Evolutionary conservation across 2,797 vertebrate genomes (phyloP).

Genomic region (Crotalus adamanteus): DNA sequence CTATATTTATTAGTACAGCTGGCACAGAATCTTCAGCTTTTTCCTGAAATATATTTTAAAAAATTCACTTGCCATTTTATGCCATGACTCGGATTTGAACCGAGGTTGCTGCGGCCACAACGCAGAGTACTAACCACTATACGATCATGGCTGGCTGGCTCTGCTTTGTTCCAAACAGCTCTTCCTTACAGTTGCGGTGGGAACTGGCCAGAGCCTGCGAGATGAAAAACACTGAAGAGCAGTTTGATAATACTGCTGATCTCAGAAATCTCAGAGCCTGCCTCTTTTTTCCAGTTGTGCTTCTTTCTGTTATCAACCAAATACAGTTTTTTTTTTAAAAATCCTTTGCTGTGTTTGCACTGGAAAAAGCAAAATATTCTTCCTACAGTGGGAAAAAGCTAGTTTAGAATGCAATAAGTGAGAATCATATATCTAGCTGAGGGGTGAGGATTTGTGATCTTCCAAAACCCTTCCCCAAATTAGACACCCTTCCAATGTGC

Average conservation of each 20-base stretch:
- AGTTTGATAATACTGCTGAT: background rate
- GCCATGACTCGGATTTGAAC: constrained; percentile 24
- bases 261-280: constrained; percentile 10
- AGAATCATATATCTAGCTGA: background rate
- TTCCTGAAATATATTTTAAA: background rate
- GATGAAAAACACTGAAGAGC: background rate
- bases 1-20: background rate
- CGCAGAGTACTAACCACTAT: constrained; percentile 30
- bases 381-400: background rate
- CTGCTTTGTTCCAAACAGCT: background rate
- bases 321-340: background rate
- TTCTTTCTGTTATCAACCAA: background rate
- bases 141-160: constrained; percentile 2
- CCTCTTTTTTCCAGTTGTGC: background rate
- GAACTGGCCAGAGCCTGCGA: background rate
- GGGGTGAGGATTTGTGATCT: background rate
- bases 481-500: background rate
- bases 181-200: background rate
- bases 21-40: no score
- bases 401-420: background rate
- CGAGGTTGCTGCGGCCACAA: constrained; percentile 21
- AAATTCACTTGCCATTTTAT: background rate
- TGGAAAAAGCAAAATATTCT: background rate
- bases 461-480: background rate
- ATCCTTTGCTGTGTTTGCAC: background rate